Conservation (phyloP, 2,113 vertebrate species). For the Apeltes quadracus region DNA sequence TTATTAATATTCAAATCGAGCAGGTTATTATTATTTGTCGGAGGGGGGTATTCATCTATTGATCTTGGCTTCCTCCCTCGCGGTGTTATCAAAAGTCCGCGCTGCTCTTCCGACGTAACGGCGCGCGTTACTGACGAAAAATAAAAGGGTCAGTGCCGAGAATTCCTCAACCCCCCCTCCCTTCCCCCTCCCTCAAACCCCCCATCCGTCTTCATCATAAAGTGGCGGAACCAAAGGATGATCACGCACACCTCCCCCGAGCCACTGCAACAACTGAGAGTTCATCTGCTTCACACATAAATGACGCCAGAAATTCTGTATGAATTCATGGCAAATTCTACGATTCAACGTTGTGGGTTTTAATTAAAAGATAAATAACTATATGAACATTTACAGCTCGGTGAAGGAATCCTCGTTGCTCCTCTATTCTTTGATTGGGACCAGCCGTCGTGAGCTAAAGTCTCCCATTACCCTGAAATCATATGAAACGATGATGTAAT, state of each 20-base stretch:
- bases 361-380: slow-evolving; percentile 18
- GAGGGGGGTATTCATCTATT: neutral
- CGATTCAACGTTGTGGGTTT: slow-evolving; percentile 21
- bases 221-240: neutral
- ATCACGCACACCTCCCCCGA: no score
- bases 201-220: slow-evolving; percentile 4
- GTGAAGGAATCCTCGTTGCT: slow-evolving; percentile 30
- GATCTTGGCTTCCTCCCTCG: neutral
- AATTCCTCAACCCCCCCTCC: slow-evolving; percentile 65
- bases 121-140: slow-evolving; percentile 70
- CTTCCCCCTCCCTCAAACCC: slow-evolving; percentile 6
- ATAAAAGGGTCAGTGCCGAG: slow-evolving; percentile 63
- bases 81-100: slow-evolving; percentile 5
- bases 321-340: neutral
- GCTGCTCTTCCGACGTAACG: slow-evolving; percentile 77
- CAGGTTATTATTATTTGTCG: slow-evolving; percentile 50
- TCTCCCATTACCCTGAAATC: slow-evolving; percentile 64
- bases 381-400: slow-evolving; percentile 20
- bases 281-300: no score
- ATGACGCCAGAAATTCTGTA: no score
- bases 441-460: slow-evolving; percentile 71
- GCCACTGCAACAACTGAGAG: no score
- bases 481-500: slow-evolving; percentile 77
- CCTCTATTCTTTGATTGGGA: slow-evolving; percentile 59
- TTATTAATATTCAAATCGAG: slow-evolving; percentile 78